Evolutionary conservation across 2,113 vertebrate species (phyloP), one percentile per base, ranked within the genome.

Genomic region (Dasyurus viverrinus): DNA sequence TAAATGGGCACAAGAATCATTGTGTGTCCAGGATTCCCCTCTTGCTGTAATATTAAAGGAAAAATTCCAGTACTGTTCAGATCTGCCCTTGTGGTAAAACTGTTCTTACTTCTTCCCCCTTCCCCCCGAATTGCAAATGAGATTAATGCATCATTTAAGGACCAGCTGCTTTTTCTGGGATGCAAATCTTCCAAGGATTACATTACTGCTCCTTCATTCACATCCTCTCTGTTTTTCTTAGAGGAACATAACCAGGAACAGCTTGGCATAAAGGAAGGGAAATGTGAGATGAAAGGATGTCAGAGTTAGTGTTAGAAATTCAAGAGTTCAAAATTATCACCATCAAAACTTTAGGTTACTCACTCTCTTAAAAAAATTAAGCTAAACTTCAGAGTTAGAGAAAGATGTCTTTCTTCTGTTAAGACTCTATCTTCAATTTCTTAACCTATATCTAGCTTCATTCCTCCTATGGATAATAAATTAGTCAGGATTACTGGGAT

Each of bases 111-210:
- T 36, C 54, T 91, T 60, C 90, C 48, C 93, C 93, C 90, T 92
- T 90, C 90, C 93, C 91, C 89, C 90, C 90, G 55, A 1, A 10
- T 26, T 12, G 76, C 76, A 93, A 96, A 93, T 54, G 53, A 95
- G 52, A 92, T 92, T 89, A 48, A 55, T 91, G 90, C 7, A 84
- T 84, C 7, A 3, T 90, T 90, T 92, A 90, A 90, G 42, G 93
- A 92, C 92, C 96, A 95, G 93, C 97, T 97, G 97, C 94, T 97
- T 96, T 98, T 93, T 94, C 95, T 97, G 90, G 93, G 50, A 98
- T 98, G 97, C 97, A 97, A 98, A 98, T 98, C 47, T 93, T 92
- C 93, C 27, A 60, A 95, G 91, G 94, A 95, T 97, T 94, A 36
- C 19, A 94, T 97, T 96, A 96, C 96, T 60, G n/a, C 60, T 95